Base-by-base conservation (phyloP, 2,888 invertebrate genomes). In the Rhodophaea formosa region DNA sequence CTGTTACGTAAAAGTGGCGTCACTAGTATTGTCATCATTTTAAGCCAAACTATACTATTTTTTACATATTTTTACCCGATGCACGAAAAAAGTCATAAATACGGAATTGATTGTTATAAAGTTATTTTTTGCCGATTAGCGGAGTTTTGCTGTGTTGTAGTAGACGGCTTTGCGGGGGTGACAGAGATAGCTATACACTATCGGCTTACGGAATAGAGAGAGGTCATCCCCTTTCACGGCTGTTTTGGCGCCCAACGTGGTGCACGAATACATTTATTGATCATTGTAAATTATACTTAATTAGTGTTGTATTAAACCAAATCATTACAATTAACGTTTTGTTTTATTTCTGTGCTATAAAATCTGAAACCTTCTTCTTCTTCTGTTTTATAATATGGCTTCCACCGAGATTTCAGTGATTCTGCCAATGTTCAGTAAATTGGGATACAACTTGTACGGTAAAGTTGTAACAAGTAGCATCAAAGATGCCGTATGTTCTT, bases 251-350 rank as follows among this genome's bases (percentile, higher is more conserved):
- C 64, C 63, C 66, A 46, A 58, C 43, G 57, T 58, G 64, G 63
- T 63, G 60, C 65, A 66, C 59, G 66, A 67, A 72, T 79, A 82
- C 77, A 79, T 80, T 81, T 80, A 84, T 79, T 81, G 80, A 83
- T 83, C 81, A 88, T 86, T 88, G 89, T 90, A 90, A 88, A 88
- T 84, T 89, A 89, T 88, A 88, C 86, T 86, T 89, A 90, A 84
- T 88, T 91, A 91, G 90, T 91, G 90, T 91, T 90, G 88, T 91
- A 91, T 89, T 91, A 91, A 91, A 90, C 84, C 82, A 90, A 89
- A 89, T 88, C 88, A 89, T 89, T 89, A 88, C 88, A 84, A 87
- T 86, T 80, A 76, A 30, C 56, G 16, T 14, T 32, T 61, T 62
- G 68, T 75, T 75, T 76, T 59, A 69, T 70, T 75, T 65, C 5